Evolutionary conservation across 2,888 invertebrate species (phyloP).

Genomic region (Rotaria magnacalcarata): DNA sequence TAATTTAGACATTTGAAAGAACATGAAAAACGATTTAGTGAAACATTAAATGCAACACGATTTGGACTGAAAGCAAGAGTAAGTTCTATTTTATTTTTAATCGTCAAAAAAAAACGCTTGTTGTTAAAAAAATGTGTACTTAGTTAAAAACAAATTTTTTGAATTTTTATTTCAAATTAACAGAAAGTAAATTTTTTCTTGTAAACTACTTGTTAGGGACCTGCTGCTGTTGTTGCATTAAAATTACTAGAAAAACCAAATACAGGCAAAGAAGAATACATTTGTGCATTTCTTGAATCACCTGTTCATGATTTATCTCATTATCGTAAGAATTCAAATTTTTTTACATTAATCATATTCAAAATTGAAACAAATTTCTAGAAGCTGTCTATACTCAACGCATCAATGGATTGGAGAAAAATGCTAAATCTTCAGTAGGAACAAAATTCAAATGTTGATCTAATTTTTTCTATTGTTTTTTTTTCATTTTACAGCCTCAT

Average conservation of each 20-base stretch:
- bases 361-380: not conserved
- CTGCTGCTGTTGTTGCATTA: not conserved
- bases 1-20: not conserved
- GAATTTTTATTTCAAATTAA: no score
- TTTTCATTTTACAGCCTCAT: not conserved
- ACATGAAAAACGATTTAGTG: not conserved
- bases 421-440: not conserved
- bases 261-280: not conserved
- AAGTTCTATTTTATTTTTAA: not conserved
- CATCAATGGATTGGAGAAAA: not conserved
- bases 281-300: slow-evolving; percentile 15
- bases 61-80: slow-evolving; percentile 25
- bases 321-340: not conserved
- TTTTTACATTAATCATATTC: not conserved
- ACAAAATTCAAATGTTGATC: not conserved
- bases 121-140: no score
- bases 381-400: slow-evolving; percentile 24
- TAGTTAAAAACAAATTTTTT: no score
- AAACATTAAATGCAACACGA: not conserved
- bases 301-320: not conserved
- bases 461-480: no score
- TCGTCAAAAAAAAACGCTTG: no score
- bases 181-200: no score
- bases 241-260: not conserved
- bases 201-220: not conserved